These are phyloP conservation scores for Emydocephalus ijimae DNA, from an alignment of 2,113 vertebrate species.

Conservation along the genomic window DNA sequence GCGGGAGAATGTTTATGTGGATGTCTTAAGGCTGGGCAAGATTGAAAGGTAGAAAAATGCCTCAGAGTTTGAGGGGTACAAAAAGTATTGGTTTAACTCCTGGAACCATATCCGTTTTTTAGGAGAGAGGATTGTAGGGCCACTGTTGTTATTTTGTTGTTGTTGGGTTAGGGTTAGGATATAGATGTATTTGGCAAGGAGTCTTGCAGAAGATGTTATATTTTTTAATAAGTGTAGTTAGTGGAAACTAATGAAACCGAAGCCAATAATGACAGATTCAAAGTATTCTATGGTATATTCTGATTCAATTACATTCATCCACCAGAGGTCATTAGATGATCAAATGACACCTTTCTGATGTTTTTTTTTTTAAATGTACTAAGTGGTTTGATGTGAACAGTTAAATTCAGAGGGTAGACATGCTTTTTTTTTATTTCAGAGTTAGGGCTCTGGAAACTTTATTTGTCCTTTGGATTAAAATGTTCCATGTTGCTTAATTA, in stretches of 20 bases:
- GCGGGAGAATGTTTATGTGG: neutral
- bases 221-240: constrained; percentile 4
- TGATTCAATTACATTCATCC: constrained; percentile 67
- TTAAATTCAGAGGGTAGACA: neutral
- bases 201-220: neutral
- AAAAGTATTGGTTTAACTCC: neutral
- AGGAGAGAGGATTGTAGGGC: neutral
- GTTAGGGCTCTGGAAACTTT: neutral
- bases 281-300: constrained; percentile 38
- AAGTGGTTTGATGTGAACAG: neutral
- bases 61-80: neutral
- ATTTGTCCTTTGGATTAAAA: neutral
- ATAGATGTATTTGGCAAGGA: neutral
- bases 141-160: neutral
- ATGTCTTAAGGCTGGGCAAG: neutral
- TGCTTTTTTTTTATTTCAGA: fast-evolving
- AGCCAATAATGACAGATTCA: constrained; percentile 41
- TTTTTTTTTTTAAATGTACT: constrained; percentile 18
- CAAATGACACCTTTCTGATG: constrained; percentile 57
- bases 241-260: constrained; percentile 24
- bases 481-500: neutral
- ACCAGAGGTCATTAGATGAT: constrained; percentile 71
- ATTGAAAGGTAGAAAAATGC: neutral
- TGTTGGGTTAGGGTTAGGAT: too few species aligned
- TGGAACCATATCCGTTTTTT: neutral